Base-by-base conservation (phyloP, 2,888 invertebrate genomes). In the Sarcophaga subvicina region DNA sequence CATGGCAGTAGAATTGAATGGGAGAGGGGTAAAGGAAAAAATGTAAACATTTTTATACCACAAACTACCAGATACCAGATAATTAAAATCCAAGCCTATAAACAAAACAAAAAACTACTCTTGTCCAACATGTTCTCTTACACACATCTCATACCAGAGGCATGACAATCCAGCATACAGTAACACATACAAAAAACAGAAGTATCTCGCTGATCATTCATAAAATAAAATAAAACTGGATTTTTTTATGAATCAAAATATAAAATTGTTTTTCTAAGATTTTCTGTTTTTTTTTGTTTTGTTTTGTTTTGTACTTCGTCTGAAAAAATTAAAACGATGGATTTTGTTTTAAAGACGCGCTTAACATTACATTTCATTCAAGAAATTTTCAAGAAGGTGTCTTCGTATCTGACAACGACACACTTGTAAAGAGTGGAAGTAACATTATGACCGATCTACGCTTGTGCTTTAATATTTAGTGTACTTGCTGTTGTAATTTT, bases 221-320 rank as follows among this genome's bases (percentile, higher is more conserved):
- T 78, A 70, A 78, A 83, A 83, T 54, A 54, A 83, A 87, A 76
- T 17, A 54, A 83, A 87, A 80, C 80, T 78, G 81, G 83, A 79
- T 66, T 87, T 76, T 20, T 80, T 84, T 87, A 81, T 84, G 83
- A 87, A 83, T 87, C 71, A 79, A 87, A 87, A 64, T 54, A 59
- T 60, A 71, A 82, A 73, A 62, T 73, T 73, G 27, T 60, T 82
- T 79, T 67, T 71, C 11, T 37, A 37, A 37, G 37, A 37, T 37
- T 37, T 37, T 37, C 37, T 37, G 37, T 37, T 37, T 37, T 37
- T 37, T 37, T 37, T 37, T 37, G 6, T 22, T 22, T 22, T 22
- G 37, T 37, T 37, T 37, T 37, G 37, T 37, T 37, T 37, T 37
- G 37, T 37, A 37, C 37, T 37, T 37, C 8, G 37, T 10, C 37